Evolutionary conservation across 2,113 vertebrate genomes (phyloP).

Genomic region (Orcinus orca): DNA sequence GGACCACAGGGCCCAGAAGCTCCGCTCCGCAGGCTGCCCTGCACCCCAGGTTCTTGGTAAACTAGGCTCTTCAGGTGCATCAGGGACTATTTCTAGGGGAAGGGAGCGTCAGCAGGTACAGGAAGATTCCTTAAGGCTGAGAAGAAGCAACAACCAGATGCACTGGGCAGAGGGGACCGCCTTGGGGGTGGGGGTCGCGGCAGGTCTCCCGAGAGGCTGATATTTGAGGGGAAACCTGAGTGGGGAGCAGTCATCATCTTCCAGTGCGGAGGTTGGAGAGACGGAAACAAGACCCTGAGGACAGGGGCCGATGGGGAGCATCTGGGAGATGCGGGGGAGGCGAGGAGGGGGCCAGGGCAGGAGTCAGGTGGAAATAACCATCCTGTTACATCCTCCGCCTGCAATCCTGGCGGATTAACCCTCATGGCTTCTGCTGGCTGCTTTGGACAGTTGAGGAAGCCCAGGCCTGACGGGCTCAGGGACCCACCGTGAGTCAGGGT

Average conservation of each 20-base stretch:
- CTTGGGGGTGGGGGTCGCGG: accelerated
- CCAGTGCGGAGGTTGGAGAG: not conserved
- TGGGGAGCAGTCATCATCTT: not conserved
- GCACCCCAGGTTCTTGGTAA: not conserved
- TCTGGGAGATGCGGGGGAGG: accelerated
- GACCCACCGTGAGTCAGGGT: not conserved
- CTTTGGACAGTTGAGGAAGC: accelerated
- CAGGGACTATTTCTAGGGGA: not conserved
- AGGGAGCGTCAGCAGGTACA: too few species aligned
- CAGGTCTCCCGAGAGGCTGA: not conserved
- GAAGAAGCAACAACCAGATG: not conserved
- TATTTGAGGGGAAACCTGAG: not conserved
- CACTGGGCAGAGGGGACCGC: accelerated
- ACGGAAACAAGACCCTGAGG: not conserved
- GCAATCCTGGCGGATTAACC: accelerated
- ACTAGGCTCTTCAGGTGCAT: too few species aligned
- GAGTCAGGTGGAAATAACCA: not conserved
- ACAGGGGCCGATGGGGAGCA: accelerated
- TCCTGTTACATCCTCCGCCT: not conserved
- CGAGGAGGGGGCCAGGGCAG: accelerated
- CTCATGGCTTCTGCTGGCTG: not conserved
- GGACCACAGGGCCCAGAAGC: not conserved
- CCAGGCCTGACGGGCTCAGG: not conserved
- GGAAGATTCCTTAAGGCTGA: not conserved
- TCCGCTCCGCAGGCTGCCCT: accelerated